Evolutionary conservation across 2,113 vertebrate species (phyloP), one percentile per base, ranked within the genome.

Genomic region (Phalacrocorax carbo): DNA sequence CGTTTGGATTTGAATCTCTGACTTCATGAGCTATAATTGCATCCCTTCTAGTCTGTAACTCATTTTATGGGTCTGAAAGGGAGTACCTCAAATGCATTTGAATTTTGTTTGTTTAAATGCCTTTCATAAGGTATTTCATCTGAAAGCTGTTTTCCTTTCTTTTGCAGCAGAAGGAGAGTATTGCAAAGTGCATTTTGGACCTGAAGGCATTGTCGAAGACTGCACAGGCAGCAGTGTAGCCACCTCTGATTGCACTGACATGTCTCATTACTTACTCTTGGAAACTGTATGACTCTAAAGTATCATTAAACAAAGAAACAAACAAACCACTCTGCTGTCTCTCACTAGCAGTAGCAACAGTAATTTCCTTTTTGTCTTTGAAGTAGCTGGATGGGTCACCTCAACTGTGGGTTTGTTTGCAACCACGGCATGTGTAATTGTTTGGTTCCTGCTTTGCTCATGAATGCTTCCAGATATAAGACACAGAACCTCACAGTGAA

Each of bases 161-260:
- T 34, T 98, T 94, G 79, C 96, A 99, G 99, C 99, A 99, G 90
- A 99, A 99, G 81, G 99, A 99, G 55, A 99, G 99, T 79, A 99
- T 99, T 62, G 98, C 99, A 52, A 99, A 99, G 96, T 99, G 99
- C 97, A 99, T 99, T 91, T 29, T 98, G 77, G 99, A 99, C 96
- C 98, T 99, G 93, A 99, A 99, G 94, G 91, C 95, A 1, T 95
- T 99, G 61, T 98, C 99, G 22, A 99, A 98, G 97, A 93, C 91
- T 6, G 97, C 97, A 18, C 98, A 98, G 20, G 98, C 98, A 34
- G 93, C 90, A 21, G 97, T 49, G n/a, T 97, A 49, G 92, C 66
- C 42, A 2, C 2, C 0, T 11, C 81, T 22, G 38, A 32, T 36
- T 36, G 51, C 44, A 1, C 49, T 38, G 68, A 9, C n/a, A 2